Percentiles rank a stretch among this genome's conserved stretches.
phyloP scores from a whole-genome alignment of 2,113 vertebrate genomes.

The Balaeniceps rex region DNA sequence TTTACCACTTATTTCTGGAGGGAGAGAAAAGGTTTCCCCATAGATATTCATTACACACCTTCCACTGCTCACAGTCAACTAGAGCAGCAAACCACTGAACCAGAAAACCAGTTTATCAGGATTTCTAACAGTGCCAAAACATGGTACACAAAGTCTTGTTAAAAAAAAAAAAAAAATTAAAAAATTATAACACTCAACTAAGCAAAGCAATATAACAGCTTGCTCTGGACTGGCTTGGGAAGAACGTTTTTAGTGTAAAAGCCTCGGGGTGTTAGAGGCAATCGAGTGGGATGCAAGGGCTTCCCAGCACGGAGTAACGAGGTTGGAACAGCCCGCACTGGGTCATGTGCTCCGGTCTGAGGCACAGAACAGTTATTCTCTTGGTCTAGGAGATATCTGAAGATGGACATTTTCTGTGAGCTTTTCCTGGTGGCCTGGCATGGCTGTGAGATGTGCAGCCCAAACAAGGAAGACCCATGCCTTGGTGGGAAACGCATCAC shows the following conservation, averaged over 20 bases:
- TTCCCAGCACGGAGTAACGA: neutral
- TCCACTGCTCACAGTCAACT: neutral
- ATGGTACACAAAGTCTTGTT: neutral
- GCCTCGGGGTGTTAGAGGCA: rapidly evolving
- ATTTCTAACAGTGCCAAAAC: neutral
- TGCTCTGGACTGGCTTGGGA: neutral
- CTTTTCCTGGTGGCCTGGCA: neutral
- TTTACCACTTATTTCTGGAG: neutral
- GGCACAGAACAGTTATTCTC: neutral
- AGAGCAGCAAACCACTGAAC: neutral
- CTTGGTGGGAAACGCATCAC: neutral
- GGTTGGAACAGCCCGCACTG: neutral
- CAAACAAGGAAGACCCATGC: rapidly evolving
- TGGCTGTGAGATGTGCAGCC: neutral
- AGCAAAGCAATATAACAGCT: neutral
- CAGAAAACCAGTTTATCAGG: neutral
- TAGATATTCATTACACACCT: neutral
- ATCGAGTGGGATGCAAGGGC: neutral
- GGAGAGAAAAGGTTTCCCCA: neutral
- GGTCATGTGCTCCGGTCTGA: neutral
- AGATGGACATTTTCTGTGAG: neutral
- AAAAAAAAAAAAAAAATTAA: neutral
- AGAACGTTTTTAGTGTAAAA: neutral
- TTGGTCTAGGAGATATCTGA: rapidly evolving
- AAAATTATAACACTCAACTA: neutral